Percentiles rank a stretch among this genome's conserved stretches.
Evolutionary conservation across 1,140 invertebrate species (phyloP).

Genomic region (Sycophaga agraensis): DNA sequence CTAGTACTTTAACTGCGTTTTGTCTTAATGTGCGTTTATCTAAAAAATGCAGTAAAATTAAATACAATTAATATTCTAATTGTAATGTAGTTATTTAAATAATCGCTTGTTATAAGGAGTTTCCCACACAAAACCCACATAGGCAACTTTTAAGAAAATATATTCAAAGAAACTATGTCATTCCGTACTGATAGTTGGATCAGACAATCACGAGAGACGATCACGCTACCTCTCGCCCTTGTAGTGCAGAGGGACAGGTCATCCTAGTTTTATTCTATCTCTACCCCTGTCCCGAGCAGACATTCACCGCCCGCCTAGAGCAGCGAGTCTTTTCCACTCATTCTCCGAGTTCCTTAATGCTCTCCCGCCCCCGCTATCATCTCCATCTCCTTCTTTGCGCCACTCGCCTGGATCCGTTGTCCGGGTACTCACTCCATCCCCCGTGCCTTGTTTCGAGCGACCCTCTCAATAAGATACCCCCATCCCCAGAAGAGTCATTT

Average conservation of each 20-base stretch:
- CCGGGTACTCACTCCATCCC: too few relatives aligned
- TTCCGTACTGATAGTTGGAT: not conserved
- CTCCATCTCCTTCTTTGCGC: not conserved
- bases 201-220: constrained; percentile 13
- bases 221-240: not conserved
- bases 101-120: too few relatives aligned
- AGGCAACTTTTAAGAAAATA: too few relatives aligned
- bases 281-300: constrained; percentile 17
- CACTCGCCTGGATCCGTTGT: too few relatives aligned
- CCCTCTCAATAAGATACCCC: constrained; percentile 5
- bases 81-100: too few relatives aligned
- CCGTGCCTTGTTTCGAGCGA: constrained; percentile 8
- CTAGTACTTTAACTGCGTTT: too few relatives aligned
- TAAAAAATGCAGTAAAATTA: too few relatives aligned
- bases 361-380: constrained; percentile 10
- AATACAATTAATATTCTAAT: too few relatives aligned
- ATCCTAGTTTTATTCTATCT: not conserved
- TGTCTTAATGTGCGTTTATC: too few relatives aligned
- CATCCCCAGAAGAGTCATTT: constrained; percentile 37
- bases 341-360: constrained; percentile 14
- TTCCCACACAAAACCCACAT: too few relatives aligned
- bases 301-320: not conserved
- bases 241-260: not conserved
- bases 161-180: too few relatives aligned
- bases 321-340: not conserved